phyloP scores from a whole-genome alignment of 1,140 invertebrate genomes.

The Magallana gigas region DNA sequence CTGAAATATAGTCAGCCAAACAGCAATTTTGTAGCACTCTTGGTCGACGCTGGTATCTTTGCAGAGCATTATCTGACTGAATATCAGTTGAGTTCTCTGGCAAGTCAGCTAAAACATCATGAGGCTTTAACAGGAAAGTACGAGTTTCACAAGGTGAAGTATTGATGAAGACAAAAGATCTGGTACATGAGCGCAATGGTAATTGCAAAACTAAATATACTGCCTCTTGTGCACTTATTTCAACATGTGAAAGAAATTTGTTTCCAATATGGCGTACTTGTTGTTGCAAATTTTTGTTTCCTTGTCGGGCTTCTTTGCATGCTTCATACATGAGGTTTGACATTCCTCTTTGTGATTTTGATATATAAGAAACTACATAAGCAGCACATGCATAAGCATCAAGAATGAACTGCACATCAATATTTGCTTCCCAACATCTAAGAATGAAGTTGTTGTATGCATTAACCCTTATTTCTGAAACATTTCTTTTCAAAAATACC shows the following conservation, averaged over 20 bases:
- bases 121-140: slow-evolving; percentile 50
- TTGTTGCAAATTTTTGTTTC: slow-evolving; percentile 58
- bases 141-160: slow-evolving; percentile 49
- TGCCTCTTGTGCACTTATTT: slow-evolving; percentile 53
- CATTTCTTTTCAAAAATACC: slow-evolving; percentile 39
- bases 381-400: slow-evolving; percentile 58
- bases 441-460: slow-evolving; percentile 41
- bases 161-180: slow-evolving; percentile 57
- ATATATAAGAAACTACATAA: slow-evolving; percentile 63
- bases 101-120: slow-evolving; percentile 10
- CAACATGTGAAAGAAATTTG: slow-evolving; percentile 27
- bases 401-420: slow-evolving; percentile 57
- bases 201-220: slow-evolving; percentile 55
- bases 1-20: slow-evolving; percentile 54
- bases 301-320: slow-evolving; percentile 59
- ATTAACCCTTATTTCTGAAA: slow-evolving; percentile 44
- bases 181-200: slow-evolving; percentile 47
- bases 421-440: slow-evolving; percentile 49
- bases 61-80: slow-evolving; percentile 42
- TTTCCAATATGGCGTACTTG: slow-evolving; percentile 59
- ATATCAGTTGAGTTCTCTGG: slow-evolving; percentile 48
- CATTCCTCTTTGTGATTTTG: slow-evolving; percentile 63
- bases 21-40: slow-evolving; percentile 44
- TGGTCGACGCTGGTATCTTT: slow-evolving; percentile 48
- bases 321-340: slow-evolving; percentile 55